Percentiles rank a stretch among this genome's conserved stretches.
These are phyloP conservation scores for Tiliacea aurago DNA, from an alignment of 2,888 invertebrate genomes.

Conservation along the genomic window DNA sequence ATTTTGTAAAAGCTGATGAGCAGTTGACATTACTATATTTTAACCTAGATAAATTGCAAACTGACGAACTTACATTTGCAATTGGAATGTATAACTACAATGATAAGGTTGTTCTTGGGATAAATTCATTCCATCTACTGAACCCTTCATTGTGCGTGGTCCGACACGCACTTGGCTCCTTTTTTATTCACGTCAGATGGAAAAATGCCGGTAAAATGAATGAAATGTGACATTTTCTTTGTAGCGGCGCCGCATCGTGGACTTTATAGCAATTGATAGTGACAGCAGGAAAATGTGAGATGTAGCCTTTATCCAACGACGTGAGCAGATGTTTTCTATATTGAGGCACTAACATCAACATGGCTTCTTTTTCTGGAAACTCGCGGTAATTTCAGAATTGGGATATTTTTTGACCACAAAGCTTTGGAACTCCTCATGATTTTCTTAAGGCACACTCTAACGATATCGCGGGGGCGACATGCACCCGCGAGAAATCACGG, in stretches of 20 bases:
- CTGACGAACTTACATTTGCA: no score
- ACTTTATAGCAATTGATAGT: slow-evolving; percentile 47
- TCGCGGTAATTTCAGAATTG: not conserved
- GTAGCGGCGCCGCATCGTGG: not conserved
- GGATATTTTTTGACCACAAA: not conserved
- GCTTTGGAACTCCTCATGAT: no score
- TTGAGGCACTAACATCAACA: not conserved
- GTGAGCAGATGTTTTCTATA: slow-evolving; percentile 37
- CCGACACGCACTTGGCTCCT: no score
- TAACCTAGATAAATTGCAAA: no score
- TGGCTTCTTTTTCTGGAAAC: slow-evolving; percentile 1
- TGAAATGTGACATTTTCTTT: slow-evolving; percentile 45
- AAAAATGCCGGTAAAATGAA: slow-evolving; percentile 24
- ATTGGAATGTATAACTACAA: no score
- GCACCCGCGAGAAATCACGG: no score
- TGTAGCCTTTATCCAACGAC: slow-evolving; percentile 20
- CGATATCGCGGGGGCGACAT: no score
- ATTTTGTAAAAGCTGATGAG: no score
- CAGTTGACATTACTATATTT: no score
- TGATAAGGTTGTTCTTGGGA: no score
- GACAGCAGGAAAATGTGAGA: slow-evolving; percentile 36
- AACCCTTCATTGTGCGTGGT: no score
- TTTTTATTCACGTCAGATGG: slow-evolving; percentile 12
- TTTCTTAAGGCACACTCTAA: not conserved
- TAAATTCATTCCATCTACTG: no score